Conservation (phyloP, 2,888 invertebrate genomes). For the Allygus modestus region DNA sequence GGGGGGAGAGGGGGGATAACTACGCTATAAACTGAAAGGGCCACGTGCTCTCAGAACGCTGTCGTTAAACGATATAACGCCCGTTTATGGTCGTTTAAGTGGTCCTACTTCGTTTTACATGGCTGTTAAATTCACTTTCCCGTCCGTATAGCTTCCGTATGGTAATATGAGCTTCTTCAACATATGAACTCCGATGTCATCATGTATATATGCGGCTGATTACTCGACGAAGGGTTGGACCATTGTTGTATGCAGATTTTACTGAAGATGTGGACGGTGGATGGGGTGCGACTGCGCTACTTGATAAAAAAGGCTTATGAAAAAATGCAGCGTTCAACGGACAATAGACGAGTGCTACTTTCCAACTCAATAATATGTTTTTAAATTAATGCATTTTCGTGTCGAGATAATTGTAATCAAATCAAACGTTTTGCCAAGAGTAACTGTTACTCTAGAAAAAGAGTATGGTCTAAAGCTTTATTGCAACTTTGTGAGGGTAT, state of each 20-base stretch:
- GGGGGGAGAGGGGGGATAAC: conserved; percentile 8
- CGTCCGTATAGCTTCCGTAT: conserved; percentile 37
- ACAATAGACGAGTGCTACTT: too few species aligned
- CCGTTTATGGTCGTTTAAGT: conserved; percentile 53
- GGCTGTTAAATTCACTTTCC: conserved; percentile 54
- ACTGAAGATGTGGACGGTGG: background rate
- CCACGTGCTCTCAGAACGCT: conserved; percentile 52
- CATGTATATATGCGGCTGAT: conserved; percentile 28
- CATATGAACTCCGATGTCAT: background rate
- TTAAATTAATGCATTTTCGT: too few species aligned
- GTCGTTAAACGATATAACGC: conserved; percentile 57
- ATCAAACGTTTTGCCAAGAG: too few species aligned
- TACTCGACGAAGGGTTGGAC: background rate
- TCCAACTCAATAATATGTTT: too few species aligned
- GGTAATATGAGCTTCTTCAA: conserved; percentile 26
- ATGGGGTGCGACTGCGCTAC: too few species aligned
- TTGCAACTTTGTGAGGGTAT: too few species aligned
- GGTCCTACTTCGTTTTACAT: conserved; percentile 57
- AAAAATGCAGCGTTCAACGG: too few species aligned
- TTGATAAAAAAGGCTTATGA: too few species aligned
- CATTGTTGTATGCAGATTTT: conserved; percentile 16
- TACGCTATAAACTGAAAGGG: conserved; percentile 53
- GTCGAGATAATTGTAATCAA: too few species aligned
- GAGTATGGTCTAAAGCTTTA: too few species aligned
- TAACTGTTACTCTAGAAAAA: too few species aligned